Evolutionary conservation across 1,140 invertebrate species (phyloP).

Genomic region (Rhopalosiphum maidis): DNA sequence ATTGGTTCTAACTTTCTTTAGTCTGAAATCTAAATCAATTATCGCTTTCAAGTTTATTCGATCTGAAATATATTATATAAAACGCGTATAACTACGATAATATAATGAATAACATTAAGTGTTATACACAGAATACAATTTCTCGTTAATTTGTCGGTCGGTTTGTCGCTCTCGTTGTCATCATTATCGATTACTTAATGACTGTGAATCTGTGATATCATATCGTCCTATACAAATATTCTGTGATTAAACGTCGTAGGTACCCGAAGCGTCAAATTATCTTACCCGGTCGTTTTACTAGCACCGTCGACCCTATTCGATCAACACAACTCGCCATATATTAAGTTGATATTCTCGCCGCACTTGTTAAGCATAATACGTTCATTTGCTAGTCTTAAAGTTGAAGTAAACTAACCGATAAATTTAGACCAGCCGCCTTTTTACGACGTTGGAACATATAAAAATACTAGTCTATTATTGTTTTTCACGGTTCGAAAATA

Average conservation of each 20-base stretch:
- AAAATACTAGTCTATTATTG: conserved; percentile 28
- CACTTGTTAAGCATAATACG: not conserved
- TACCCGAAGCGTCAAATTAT: not conserved
- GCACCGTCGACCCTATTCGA: not conserved
- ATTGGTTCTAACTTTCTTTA: not conserved
- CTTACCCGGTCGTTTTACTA: not conserved
- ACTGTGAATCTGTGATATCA: not conserved
- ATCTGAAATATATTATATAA: not conserved
- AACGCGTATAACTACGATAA: not conserved
- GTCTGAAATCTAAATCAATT: not conserved
- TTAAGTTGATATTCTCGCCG: not conserved
- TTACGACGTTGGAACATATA: conserved; percentile 12
- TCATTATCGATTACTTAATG: not conserved
- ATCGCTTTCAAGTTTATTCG: not conserved
- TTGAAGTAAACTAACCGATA: conserved; percentile 29
- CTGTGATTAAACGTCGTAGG: too few species aligned
- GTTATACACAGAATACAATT: not conserved
- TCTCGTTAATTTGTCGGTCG: not conserved
- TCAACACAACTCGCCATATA: not conserved
- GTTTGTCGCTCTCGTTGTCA: not conserved
- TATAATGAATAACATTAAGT: not conserved
- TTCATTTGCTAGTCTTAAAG: not conserved
- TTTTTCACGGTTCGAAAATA: conserved; percentile 34
- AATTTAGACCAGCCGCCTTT: conserved; percentile 33
- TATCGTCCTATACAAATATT: not conserved